Percentiles rank a stretch among this genome's conserved stretches.
Evolutionary conservation across 30 jellyfish, hydroid and myxozoan species (phyloP).

Genomic region (Phacellophora camtschatica): DNA sequence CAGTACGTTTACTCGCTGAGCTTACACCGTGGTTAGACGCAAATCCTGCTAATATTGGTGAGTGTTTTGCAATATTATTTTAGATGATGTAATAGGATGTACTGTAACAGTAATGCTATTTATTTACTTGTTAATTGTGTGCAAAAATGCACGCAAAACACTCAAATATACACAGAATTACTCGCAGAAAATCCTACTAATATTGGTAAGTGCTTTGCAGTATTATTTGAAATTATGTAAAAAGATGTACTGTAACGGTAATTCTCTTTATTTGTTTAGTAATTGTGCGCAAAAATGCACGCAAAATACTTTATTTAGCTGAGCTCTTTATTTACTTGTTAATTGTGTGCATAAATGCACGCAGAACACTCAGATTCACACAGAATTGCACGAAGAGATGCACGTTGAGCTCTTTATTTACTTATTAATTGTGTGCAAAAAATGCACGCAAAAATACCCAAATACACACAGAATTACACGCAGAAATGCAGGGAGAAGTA

Average conservation of each 20-base stretch:
- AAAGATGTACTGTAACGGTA: no score
- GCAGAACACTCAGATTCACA: constrained; percentile 66
- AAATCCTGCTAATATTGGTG: constrained; percentile 55
- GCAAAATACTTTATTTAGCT: no score
- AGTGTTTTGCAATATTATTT: background rate
- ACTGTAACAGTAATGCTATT: no score
- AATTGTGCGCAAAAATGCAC: constrained; percentile 67
- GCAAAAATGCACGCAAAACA: constrained; percentile 66
- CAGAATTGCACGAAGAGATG: constrained; percentile 60
- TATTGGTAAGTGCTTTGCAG: constrained; percentile 44
- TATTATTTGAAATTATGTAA: no score
- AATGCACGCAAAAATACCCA: no score
- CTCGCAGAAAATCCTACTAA: constrained; percentile 31
- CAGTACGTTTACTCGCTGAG: constrained; percentile 75
- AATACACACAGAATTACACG: no score
- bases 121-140: no score
- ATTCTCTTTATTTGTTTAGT: no score
- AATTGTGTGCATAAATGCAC: constrained; percentile 64
- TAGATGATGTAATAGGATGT: no score
- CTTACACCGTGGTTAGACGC: constrained; percentile 66
- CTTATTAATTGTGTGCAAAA: constrained; percentile 62
- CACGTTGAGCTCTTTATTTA: no score
- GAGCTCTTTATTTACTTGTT: no score
- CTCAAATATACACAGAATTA: constrained; percentile 71
- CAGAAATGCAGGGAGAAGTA: no score